Evolutionary conservation across 2,113 vertebrate species (phyloP).

Genomic region (Alligator mississippiensis): DNA sequence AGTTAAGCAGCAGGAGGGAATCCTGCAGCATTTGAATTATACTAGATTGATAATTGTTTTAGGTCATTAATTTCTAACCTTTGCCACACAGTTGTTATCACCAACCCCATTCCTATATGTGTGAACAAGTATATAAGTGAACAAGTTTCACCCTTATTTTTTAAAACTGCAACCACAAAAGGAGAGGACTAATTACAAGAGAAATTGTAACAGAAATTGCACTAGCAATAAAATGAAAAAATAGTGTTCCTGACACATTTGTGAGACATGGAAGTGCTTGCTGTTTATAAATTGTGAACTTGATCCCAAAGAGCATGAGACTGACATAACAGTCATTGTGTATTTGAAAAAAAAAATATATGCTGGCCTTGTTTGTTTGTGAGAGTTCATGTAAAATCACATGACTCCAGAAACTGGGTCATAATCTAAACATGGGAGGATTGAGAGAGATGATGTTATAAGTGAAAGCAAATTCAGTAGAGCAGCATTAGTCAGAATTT

Average conservation of each 20-base stretch:
- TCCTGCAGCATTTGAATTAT: not conserved
- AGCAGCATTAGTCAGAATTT: fast-evolving
- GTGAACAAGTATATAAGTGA: too few relatives aligned
- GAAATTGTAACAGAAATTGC: too few relatives aligned
- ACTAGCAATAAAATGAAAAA: too few relatives aligned
- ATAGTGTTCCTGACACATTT: too few relatives aligned
- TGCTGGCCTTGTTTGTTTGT: not conserved
- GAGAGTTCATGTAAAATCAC: not conserved
- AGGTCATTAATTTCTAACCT: not conserved
- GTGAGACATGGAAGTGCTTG: too few relatives aligned
- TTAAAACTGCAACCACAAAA: too few relatives aligned
- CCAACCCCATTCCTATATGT: not conserved
- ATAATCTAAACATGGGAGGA: not conserved
- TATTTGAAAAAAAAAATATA: not conserved
- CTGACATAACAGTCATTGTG: not conserved
- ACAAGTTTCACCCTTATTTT: too few relatives aligned
- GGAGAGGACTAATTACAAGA: too few relatives aligned
- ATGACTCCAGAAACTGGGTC: not conserved
- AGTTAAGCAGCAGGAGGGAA: not conserved
- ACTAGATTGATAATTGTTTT: not conserved
- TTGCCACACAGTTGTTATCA: not conserved
- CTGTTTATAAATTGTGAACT: too few relatives aligned
- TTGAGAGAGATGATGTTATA: not conserved
- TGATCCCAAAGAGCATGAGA: not conserved
- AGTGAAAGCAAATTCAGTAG: not conserved